Base-by-base conservation (phyloP, 2,888 invertebrate species). In the Drosophila multiciliata region DNA sequence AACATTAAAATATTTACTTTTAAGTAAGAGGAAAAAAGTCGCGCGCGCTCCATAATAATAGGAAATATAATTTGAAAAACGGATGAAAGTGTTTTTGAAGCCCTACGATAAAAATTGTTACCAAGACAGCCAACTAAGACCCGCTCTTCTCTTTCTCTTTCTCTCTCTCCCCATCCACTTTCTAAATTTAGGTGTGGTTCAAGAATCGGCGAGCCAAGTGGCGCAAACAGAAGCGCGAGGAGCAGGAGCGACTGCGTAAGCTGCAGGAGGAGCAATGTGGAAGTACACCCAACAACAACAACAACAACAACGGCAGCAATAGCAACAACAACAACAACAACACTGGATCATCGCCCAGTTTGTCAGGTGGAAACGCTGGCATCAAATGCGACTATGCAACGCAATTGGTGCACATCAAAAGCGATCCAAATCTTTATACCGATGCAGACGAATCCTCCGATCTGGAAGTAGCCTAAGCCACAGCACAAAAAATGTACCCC, bases 121-220 rank as follows among this genome's bases (percentile, higher is more conserved):
- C 81, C 83, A 66, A 70, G 80, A 54, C 75, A 54, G 23, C 73
- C 38, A 54, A 67, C 78, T 78, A 75, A 78, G 75, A 48, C 70
- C 26, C 40, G 23, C 9, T 55, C 48, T 40, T 40, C 26, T 33
- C 35, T 15, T 17, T n/a, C 20, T 8, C 26, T 17, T 29, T 40
- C 20, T 40, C 15, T 12, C 8, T 94, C 17, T 36, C 26, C 35
- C 49, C 45, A n/a, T 58, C 1, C 33, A 3, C 33, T 32, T 35
- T 3, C 12, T 29, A 58, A 15, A n/a, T 11, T 55, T 94, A 98
- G 98, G 98, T 98, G 15, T 98, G 98, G 98, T 98, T 98, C 94
- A 98, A 98, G 94, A 98, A 98, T 93, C 95, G 98, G 26, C 95
- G 98, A 45, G 98, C 98, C 83, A 99, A 98, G 94, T 98, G 98